Percentiles rank a stretch among this genome's conserved stretches.
Conservation (phyloP, 2,113 vertebrate species). For the Cyphomyrus discorhynchus region DNA sequence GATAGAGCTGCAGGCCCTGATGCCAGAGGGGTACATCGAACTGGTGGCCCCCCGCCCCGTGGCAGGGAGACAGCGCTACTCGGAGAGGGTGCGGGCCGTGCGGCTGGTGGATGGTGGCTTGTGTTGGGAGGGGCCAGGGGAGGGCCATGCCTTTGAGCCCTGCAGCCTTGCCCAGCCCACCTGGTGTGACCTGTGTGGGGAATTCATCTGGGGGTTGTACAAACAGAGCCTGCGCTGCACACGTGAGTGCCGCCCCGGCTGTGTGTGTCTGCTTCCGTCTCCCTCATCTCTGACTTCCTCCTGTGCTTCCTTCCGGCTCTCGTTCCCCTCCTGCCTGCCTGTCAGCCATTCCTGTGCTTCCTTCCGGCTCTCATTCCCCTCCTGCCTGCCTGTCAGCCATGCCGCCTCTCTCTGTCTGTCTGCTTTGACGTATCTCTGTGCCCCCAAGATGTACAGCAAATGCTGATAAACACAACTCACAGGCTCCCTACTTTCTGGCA, state of each 20-base stretch:
- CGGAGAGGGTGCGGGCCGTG: slow-evolving; percentile 31
- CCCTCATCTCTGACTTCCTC: slow-evolving; percentile 59
- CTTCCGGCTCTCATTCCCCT: not conserved
- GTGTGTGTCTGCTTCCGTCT: slow-evolving; percentile 64
- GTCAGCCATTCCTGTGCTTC: not conserved
- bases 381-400: not conserved
- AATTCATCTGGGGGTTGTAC: slow-evolving; percentile 92
- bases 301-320: not conserved
- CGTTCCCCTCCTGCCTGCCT: not conserved
- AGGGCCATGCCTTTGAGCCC: slow-evolving; percentile 77
- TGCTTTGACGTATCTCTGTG: not conserved
- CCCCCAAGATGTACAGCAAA: not conserved
- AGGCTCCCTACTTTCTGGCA: not conserved
- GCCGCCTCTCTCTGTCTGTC: not conserved
- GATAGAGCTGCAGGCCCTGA: slow-evolving; percentile 43
- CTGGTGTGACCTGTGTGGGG: slow-evolving; percentile 95
- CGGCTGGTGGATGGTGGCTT: slow-evolving; percentile 25
- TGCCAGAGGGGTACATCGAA: slow-evolving; percentile 20
- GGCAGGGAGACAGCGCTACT: slow-evolving; percentile 58
- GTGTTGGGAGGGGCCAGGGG: slow-evolving; percentile 51
- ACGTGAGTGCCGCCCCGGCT: slow-evolving; percentile 67
- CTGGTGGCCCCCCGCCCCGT: slow-evolving; percentile 40
- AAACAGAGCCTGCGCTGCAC: slow-evolving; percentile 79
- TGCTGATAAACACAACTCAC: too few relatives aligned
- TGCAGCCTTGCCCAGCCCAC: slow-evolving; percentile 69